These are phyloP conservation scores for Archivesica marissinica DNA, from an alignment of 1,140 invertebrate species.

Conservation along the genomic window DNA sequence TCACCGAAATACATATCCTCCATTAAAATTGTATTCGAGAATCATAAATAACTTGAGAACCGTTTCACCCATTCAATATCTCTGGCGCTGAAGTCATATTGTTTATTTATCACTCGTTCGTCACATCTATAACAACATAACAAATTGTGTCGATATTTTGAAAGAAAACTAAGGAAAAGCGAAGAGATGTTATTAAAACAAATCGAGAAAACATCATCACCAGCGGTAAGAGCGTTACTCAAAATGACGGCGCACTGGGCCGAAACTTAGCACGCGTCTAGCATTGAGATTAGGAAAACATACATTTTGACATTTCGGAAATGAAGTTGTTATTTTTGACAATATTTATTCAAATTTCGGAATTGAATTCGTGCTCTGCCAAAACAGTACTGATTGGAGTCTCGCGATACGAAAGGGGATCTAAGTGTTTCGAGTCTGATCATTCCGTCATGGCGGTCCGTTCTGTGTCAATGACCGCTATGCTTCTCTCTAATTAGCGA, in stretches of 20 bases:
- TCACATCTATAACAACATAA: constrained; percentile 35
- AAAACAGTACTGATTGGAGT: neutral
- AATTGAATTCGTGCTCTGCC: constrained; percentile 46
- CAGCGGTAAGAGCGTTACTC: neutral
- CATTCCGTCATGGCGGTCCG: too few species aligned
- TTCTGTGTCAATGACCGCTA: too few species aligned
- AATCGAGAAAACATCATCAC: constrained; percentile 44
- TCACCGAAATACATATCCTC: too few species aligned
- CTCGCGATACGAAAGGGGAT: neutral
- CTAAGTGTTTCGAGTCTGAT: neutral
- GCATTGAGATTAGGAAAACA: constrained; percentile 33
- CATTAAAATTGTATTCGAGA: neutral
- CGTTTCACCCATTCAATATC: constrained; percentile 11
- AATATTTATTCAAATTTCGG: constrained; percentile 59
- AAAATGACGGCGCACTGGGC: constrained; percentile 29
- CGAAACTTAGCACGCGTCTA: constrained; percentile 35
- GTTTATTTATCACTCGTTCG: constrained; percentile 50
- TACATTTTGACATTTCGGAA: constrained; percentile 50
- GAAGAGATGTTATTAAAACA: constrained; percentile 53
- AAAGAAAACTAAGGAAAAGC: constrained; percentile 53
- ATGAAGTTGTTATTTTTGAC: constrained; percentile 62
- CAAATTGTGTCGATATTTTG: constrained; percentile 50
- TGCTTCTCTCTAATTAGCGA: too few species aligned
- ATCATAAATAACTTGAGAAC: neutral
- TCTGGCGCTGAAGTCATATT: neutral